Evolutionary conservation across 2,113 vertebrate species (phyloP), one percentile per base, ranked within the genome.

Genomic region (Alces alces): DNA sequence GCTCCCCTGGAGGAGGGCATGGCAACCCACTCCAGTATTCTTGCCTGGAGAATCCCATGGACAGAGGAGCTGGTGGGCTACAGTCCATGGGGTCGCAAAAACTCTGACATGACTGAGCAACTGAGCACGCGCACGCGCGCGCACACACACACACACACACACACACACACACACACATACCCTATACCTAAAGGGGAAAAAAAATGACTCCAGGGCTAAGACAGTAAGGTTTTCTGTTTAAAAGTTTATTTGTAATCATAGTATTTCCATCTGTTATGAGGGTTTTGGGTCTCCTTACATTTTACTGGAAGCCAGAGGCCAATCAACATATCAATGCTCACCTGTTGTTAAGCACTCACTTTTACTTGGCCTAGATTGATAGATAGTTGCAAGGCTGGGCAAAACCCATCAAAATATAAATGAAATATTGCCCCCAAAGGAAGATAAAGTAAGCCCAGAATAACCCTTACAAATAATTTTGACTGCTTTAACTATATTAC

Each of bases 111-210:
- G 23, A 70, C 19, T 70, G 66, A 70, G 19, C 17, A 70, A 70
- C 17, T 36, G 64, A 70, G n/a, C 17, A 36, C 0, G 2, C 8
- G 7, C 15, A 0, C 1, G 6, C 2, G 2, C 6, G 0, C 0
- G 1, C 27, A 2, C 1, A 1, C 57, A 25, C 57, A 25, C 57
- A 16, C 61, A 66, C 61, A 64, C 61, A 57, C 21, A 57, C 21
- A 9, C 57, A 13, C 58, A 60, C 57, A 28, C 25, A 58, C 57
- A 58, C 58, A n/a, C 33, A 36, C n/a, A 66, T 8, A n/a, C 19
- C n/a, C 0, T 5, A 2, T 27, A 55, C 21, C 14, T 27, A 55
- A 73, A 61, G 15, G 47, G 11, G n/a, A 66, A 23, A 94, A 57
- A 43, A 92, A 52, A 54, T 57, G 4, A 17, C 21, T 36, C 76